A percentile compares a stretch with the other conserved stretches of the same genome.
These are phyloP conservation scores for Plagodis pulveraria DNA, from an alignment of 2,888 invertebrate species.

Conservation along the genomic window DNA sequence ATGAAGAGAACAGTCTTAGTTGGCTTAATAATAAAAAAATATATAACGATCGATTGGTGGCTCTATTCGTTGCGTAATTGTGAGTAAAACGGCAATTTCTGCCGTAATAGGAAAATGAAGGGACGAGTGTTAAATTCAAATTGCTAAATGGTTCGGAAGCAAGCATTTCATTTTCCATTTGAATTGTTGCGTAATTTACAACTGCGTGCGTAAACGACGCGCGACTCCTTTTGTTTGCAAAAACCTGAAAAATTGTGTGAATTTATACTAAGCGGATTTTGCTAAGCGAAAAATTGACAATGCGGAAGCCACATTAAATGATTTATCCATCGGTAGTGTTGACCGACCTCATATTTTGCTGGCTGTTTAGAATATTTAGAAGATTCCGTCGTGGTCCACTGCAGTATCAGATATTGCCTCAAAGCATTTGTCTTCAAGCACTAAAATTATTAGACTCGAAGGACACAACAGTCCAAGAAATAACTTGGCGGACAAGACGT, in stretches of 20 bases:
- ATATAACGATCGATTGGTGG: too few relatives aligned
- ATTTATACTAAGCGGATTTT: conserved; percentile 28
- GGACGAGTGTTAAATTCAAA: conserved; percentile 84
- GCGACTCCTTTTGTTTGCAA: conserved; percentile 67
- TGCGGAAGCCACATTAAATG: conserved; percentile 16
- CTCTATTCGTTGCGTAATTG: conserved; percentile 29
- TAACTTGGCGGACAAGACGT: too few relatives aligned
- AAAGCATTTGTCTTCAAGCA: too few relatives aligned
- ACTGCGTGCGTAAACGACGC: conserved; percentile 71
- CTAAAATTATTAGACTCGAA: too few relatives aligned
- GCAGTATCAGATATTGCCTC: too few relatives aligned
- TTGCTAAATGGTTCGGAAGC: conserved; percentile 81
- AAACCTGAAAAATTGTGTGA: conserved; percentile 50
- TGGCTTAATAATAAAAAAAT: too few relatives aligned
- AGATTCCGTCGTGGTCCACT: too few relatives aligned
- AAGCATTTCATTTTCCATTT: conserved; percentile 84
- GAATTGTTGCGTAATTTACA: conserved; percentile 80
- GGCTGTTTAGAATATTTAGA: too few relatives aligned
- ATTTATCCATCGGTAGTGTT: conserved; percentile 6
- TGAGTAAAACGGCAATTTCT: conserved; percentile 69
- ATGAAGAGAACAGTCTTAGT: too few relatives aligned
- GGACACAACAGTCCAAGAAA: too few relatives aligned
- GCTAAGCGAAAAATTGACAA: conserved; percentile 21
- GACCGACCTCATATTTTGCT: too few relatives aligned
- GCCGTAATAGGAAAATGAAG: conserved; percentile 81